Base-by-base conservation (phyloP, 92 coral and sea anemone genomes). In the Paragorgia papillata region DNA sequence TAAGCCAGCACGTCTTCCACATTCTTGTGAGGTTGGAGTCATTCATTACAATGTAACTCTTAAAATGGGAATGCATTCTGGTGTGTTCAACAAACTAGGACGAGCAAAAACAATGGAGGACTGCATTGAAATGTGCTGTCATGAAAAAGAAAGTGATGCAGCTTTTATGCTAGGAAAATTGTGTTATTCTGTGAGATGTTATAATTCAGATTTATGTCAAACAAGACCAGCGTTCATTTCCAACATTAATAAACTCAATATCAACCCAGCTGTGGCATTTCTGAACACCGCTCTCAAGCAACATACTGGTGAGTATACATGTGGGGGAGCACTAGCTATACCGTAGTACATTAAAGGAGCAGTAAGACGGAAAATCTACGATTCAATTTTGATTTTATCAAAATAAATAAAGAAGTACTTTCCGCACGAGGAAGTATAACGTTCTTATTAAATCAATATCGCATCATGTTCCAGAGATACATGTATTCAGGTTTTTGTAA, bases 51-150 rank as follows among this genome's bases (percentile, higher is more conserved):
- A 94, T 86, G 90, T 85, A 66, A 94, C 98, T 0, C 85, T 94
- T 28, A 88, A 83, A 39, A 94, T 94, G 98, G 98, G 98, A n/a
- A 85, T 91, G 27, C 98, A 94, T 74, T 90, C 97, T 57, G 98
- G 98, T 1, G 69, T 81, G 35, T 94, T 94, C 61, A 90, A 85
- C 37, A 88, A 88, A 79, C 78, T 94, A 22, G 98, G 97, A 33
- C 88, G 82, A 29, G 98, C 90, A 10, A 97, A 88, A 19, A 66
- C 86, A 17, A 94, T 94, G 98, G 98, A 94, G 39, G 98, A 94
- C 66, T 94, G 98, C 48, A 91, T 94, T 49, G 98, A 94, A 82
- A 53, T 91, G 88, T 80, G 90, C 77, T 94, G 98, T 64, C 91
- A 87, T 53, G 89, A 92, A 20, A 71, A 44, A 31, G 75, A 87